Evolutionary conservation across 2,888 invertebrate genomes (phyloP), one percentile per base, ranked within the genome.

Genomic region (Drosophila prostipennis): DNA sequence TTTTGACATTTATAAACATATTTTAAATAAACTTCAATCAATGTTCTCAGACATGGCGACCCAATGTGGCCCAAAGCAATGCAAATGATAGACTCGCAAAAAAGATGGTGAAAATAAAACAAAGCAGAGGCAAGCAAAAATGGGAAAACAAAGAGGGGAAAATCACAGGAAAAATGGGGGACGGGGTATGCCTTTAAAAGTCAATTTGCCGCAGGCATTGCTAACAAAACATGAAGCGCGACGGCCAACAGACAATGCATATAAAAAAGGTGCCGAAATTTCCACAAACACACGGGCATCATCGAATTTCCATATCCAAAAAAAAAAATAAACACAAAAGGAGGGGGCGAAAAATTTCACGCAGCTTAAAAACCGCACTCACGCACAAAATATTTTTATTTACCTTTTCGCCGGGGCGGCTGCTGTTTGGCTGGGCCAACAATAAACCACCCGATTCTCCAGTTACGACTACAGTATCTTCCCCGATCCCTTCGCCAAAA

Each of bases 361-460:
- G 83, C 83, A 87, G 87, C 83, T 87, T 84, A 87, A 84, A 84
- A 84, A 84, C 83, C 83, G 87, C 83, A 87, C 87, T 84, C 87
- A 84, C 83, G 87, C 87, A 84, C 87, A 83, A 82, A 86, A 82
- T 82, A 82, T 82, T 86, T 86, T 75, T 82, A 86, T 82, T 82
- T 86, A 86, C 86, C 86, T 82, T 80, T 72, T 54, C 65, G 13
- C 42, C 40, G 48, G 43, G n/a, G n/a, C 14, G 54, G 26, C 52
- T 49, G 16, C 40, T 40, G 42, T 42, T 69, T 23, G 49, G 74
- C 73, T 74, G 55, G 80, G 78, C 77, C 83, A 84, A 87, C 83
- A 87, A 87, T 83, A 84, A 83, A 74, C 76, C 80, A 53, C 56
- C 63, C 71, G 68, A 61, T 57, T 45, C 56, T 43, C 32, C 42